Evolutionary conservation across 1,140 invertebrate genomes (phyloP).

Genomic region (Papilio xuthus): DNA sequence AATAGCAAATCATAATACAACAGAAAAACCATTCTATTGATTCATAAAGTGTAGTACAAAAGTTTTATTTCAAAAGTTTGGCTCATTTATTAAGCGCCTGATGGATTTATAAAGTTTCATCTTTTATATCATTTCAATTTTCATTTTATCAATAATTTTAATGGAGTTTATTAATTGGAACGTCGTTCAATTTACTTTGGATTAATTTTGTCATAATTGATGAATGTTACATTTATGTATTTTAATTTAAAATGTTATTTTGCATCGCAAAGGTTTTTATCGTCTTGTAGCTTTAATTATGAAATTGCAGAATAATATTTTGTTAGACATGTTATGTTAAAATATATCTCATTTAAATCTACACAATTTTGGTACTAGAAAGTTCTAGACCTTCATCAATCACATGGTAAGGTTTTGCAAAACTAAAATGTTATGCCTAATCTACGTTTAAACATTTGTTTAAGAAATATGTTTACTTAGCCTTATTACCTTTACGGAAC

Average conservation of each 20-base stretch:
- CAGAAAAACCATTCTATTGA: not conserved
- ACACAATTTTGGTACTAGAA: not conserved
- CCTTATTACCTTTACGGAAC: not conserved
- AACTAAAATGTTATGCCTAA: not conserved
- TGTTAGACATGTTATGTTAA: no score
- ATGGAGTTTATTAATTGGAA: conserved; percentile 19
- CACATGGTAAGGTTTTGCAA: not conserved
- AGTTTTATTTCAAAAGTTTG: not conserved
- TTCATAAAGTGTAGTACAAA: not conserved
- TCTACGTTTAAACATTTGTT: not conserved
- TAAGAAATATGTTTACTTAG: not conserved
- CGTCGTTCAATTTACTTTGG: not conserved
- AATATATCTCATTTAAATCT: not conserved
- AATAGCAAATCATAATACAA: not conserved
- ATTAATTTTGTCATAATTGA: not conserved
- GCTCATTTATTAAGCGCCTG: not conserved
- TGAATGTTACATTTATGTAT: not conserved
- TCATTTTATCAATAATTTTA: conserved; percentile 20
- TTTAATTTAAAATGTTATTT: not conserved
- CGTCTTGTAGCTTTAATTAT: no score
- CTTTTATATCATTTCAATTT: not conserved
- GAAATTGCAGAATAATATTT: no score
- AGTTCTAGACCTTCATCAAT: not conserved
- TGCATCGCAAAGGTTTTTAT: not conserved
- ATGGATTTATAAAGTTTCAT: conserved; percentile 15